These are phyloP conservation scores for Panonychus citri DNA, from an alignment of 1,140 invertebrate species.

Conservation along the genomic window DNA sequence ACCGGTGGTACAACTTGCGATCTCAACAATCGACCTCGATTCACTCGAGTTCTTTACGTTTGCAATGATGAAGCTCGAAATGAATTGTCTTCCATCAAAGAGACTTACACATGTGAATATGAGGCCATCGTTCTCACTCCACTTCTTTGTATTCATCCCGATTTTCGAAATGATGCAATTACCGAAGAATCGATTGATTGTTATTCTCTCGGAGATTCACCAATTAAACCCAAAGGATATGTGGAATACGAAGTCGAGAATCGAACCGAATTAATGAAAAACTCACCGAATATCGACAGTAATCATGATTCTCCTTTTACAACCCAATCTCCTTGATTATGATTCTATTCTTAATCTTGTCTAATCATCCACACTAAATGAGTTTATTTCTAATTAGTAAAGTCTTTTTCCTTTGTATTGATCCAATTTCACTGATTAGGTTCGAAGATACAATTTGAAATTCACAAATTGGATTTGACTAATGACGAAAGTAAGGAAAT, in stretches of 20 bases:
- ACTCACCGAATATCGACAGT: too few relatives aligned
- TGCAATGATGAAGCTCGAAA: conserved; percentile 42
- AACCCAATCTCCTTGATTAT: too few relatives aligned
- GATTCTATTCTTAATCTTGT: too few relatives aligned
- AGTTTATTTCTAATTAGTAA: too few relatives aligned
- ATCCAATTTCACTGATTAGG: too few relatives aligned
- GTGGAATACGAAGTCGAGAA: conserved; percentile 32
- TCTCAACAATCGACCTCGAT: conserved; percentile 52
- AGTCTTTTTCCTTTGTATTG: too few relatives aligned
- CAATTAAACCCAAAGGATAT: conserved; percentile 46
- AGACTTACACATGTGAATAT: conserved; percentile 80
- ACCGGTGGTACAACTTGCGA: conserved; percentile 62
- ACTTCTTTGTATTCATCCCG: conserved; percentile 60
- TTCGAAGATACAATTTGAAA: too few relatives aligned
- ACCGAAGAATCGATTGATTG: conserved; percentile 43
- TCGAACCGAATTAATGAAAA: not conserved
- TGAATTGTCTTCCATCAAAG: conserved; percentile 75
- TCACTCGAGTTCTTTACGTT: conserved; percentile 54
- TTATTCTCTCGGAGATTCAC: conserved; percentile 38
- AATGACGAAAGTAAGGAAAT: too few relatives aligned
- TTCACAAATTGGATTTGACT: too few relatives aligned
- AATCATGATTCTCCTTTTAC: too few relatives aligned
- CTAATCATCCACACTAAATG: too few relatives aligned
- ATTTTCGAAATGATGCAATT: conserved; percentile 43
- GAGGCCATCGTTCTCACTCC: conserved; percentile 65